phyloP scores from a whole-genome alignment of 2,113 vertebrate genomes.

The Phrynosoma blainvillii region DNA sequence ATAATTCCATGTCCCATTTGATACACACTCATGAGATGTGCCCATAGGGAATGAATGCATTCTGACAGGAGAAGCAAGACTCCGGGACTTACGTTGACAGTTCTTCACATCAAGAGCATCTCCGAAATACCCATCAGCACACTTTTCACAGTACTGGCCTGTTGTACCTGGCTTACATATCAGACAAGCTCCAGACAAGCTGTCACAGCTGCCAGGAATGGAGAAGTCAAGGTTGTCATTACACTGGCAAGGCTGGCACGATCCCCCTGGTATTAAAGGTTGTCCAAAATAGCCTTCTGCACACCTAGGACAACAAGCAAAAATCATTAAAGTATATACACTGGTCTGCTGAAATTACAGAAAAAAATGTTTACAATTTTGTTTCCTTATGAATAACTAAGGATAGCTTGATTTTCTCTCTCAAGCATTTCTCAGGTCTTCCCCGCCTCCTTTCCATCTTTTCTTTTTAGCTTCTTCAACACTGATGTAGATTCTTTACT shows the following conservation, averaged over 20 bases:
- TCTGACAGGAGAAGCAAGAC: conserved; percentile 71
- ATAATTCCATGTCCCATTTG: conserved; percentile 49
- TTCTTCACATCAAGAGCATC: conserved; percentile 87
- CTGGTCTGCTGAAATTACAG: background rate
- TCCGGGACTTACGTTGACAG: conserved; percentile 90
- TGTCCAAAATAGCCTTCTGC: conserved; percentile 91
- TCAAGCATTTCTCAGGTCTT: conserved; percentile 31
- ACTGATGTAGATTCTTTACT: conserved; percentile 49
- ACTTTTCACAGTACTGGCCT: conserved; percentile 86
- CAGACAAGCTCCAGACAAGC: conserved; percentile 91
- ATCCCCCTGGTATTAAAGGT: conserved; percentile 85
- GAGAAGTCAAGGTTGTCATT: conserved; percentile 92
- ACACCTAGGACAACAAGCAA: conserved; percentile 81
- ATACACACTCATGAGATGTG: conserved; percentile 58
- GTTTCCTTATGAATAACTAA: conserved; percentile 34
- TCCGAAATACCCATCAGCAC: conserved; percentile 91
- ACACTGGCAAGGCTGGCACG: conserved; percentile 90
- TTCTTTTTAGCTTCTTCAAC: conserved; percentile 14
- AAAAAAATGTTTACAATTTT: conserved; percentile 55
- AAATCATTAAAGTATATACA: conserved; percentile 35
- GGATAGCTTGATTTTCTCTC: conserved; percentile 41
- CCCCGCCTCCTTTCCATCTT: conserved; percentile 33
- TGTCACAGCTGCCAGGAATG: conserved; percentile 88
- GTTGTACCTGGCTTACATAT: conserved; percentile 90
- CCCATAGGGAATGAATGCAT: conserved; percentile 65